Evolutionary conservation across 1,140 invertebrate species (phyloP), one percentile per base, ranked within the genome.

Genomic region (Drosophila simulans): DNA sequence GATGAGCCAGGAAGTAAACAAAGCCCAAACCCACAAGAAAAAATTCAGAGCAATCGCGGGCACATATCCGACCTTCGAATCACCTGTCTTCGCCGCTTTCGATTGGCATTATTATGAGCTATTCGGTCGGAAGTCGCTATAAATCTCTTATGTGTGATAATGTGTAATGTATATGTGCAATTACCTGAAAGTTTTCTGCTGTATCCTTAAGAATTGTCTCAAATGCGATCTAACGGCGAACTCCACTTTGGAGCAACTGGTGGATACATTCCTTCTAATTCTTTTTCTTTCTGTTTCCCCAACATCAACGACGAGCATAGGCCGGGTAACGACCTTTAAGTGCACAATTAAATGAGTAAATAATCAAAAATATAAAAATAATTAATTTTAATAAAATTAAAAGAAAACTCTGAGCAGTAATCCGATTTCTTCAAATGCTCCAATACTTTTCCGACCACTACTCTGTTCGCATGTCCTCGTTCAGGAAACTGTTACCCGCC

Each of bases 1-100:
- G 83, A 86, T 86, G 83, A 88, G 83, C 74, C 83, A 79, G 83
- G 83, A 86, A 88, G 83, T 79, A 88, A 86, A 88, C 83, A 86
- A 81, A 75, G 76, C 56, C 68, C 57, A 53, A 51, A 53, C 51
- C 42, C 63, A 35, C 60, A 57, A 55, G 39, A 62, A 72, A 59
- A 72, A 64, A 51, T 45, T 20, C 13, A 3, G 27, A 13, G 2
- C 25, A n/a, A 12, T 42, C 27, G 4, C 4, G 12, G 8, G 2
- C 3, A 42, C 43, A 22, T 22, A 42, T 10, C 0, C 58, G 79
- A 73, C 52, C 17, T 39, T 3, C 10, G 0, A 48, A 54, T 58
- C 5, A n/a, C 22, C 55, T 52, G 17, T 10, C 27, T 8, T 31
- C 10, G 15, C 15, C 0, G 15, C 17, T 11, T 20, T 31, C 7